Base-by-base conservation (phyloP, 2,888 invertebrate genomes). In the Drosophila niveifrons region DNA sequence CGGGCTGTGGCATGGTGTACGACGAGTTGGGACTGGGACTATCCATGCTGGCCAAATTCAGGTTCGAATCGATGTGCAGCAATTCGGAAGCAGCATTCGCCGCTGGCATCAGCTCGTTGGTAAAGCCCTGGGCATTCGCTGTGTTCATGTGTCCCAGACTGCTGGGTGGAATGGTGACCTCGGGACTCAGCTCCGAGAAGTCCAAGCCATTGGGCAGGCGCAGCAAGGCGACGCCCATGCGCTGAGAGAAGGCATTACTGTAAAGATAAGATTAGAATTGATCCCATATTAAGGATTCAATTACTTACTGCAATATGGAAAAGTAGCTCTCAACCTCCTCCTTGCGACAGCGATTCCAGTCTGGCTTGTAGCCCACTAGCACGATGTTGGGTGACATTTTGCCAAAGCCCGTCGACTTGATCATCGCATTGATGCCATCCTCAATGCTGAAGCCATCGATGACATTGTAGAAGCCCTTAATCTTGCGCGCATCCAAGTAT, bases 341-440 rank as follows among this genome's bases (percentile, higher is more conserved):
- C 0, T 94, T 93, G 28, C 95, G 94, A 66, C 97, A 96, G 0
- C 93, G 94, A 58, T 94, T 93, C 99, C 99, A 99, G 91, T 98
- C 95, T 9, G 94, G 94, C 92, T 99, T 99, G 93, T 96, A 99
- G 2, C 99, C 99, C 95, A 99, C 96, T 88, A 99, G 94, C 50
- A 99, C 93, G 65, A 98, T 97, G 91, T 99, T 99, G 11, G 99
- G 99, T 50, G 96, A 94, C 70, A 99, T 94, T 91, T 97, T 96
- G 7, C 99, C 99, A 55, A 99, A 95, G 2, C 99, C 99, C 0
- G 96, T 93, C 1, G 97, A 94, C 93, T 98, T 98, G 92, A 98
- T 94, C 46, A 98, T 93, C 6, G 97, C 96, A 76, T 96, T 95
- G 10, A 96, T 96, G 3, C 98, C 98, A 53, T 94, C 93, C 92